Conservation (phyloP, 2,797 vertebrate genomes). For the Cygnus olor region DNA sequence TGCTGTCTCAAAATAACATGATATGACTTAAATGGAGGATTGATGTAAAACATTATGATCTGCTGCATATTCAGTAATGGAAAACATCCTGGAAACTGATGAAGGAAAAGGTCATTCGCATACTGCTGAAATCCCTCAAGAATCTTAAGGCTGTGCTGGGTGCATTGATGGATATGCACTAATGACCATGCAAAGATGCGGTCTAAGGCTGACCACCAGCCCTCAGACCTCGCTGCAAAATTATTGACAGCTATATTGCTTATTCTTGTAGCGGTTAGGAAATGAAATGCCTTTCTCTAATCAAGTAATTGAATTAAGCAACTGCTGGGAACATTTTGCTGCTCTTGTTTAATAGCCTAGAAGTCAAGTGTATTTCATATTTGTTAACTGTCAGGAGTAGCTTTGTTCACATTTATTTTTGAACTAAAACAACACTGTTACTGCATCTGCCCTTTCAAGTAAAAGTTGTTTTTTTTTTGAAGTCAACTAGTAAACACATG, state of each 20-base stretch:
- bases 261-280: slow-evolving; percentile 85
- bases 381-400: slow-evolving; percentile 80
- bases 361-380: slow-evolving; percentile 68
- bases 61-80: slow-evolving; percentile 39
- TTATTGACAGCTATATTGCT: slow-evolving; percentile 90
- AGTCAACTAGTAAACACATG: background rate
- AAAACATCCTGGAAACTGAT: slow-evolving; percentile 58
- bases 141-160: slow-evolving; percentile 8
- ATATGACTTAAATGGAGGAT: slow-evolving; percentile 61
- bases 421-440: slow-evolving; percentile 25
- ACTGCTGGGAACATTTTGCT: slow-evolving; percentile 73
- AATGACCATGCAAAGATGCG: slow-evolving; percentile 79
- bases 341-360: slow-evolving; percentile 46
- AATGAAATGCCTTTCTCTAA: slow-evolving; percentile 74
- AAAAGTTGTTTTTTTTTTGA: background rate
- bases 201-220: slow-evolving; percentile 70
- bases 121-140: slow-evolving; percentile 77
- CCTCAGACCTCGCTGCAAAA: slow-evolving; percentile 66
- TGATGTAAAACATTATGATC: slow-evolving; percentile 39
- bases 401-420: slow-evolving; percentile 74
- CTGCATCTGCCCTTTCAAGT: background rate
- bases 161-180: slow-evolving; percentile 70
- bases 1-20: slow-evolving; percentile 20
- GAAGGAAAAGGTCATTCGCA: slow-evolving; percentile 75
- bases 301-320: slow-evolving; percentile 79